Base-by-base conservation (phyloP, 2,888 invertebrate species). In the Nematopogon swammerdamellus region DNA sequence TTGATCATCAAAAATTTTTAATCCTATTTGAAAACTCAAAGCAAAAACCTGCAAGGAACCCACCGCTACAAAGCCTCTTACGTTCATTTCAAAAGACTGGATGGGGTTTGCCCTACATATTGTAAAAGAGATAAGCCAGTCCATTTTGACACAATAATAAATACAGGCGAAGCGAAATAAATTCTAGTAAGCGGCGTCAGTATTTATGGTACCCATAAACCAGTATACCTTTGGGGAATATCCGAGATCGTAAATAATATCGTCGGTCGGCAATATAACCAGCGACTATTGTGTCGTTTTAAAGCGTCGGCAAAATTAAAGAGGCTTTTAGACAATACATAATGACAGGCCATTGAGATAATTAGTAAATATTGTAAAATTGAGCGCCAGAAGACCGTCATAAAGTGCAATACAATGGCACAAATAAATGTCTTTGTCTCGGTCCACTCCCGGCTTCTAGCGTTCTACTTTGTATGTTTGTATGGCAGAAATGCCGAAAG, bases 121-220 rank as follows among this genome's bases (percentile, higher is more conserved):
- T 36, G 18, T 16, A 10, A 46, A 19, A 25, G n/a, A 50, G 50
- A 50, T 50, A 50, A 50, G 50, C 45, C 19, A 30, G 36, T 36
- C 48, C 44, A 46, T 46, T 49, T 46, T 50, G 30, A 50, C 50
- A 65, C 59, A 62, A 65, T 62, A 67, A 74, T 77, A 76, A 76
- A 77, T 76, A 73, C 68, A 74, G 68, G 70, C 69, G 65, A 70
- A 68, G 67, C 64, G 62, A 70, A 69, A 77, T 77, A 75, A 73
- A 76, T 77, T 73, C 67, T 68, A 65, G 61, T 52, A 65, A 68
- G 73, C 64, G 67, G 72, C 74, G 71, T 73, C 72, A 74, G 72
- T 76, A 77, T 79, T 79, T 79, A 79, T 75, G 72, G 67, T 56
- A 48, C 69, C 67, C 70, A 75, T 79, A 79, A 77, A 77, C 69